phyloP scores from a whole-genome alignment of 30 jellyfish, hydroid and myxozoan genomes.

The Mastigias papua region DNA sequence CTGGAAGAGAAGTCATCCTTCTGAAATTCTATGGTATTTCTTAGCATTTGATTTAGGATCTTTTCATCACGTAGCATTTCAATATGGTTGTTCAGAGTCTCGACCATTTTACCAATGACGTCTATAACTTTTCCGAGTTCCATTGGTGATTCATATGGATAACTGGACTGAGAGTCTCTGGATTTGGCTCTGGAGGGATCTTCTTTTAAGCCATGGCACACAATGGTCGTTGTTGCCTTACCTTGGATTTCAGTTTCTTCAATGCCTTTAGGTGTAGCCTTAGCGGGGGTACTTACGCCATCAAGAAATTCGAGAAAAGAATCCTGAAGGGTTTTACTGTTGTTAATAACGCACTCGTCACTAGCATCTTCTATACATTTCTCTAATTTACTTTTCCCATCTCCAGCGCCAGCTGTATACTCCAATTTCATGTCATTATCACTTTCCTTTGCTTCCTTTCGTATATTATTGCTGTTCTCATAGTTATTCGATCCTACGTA shows the following conservation, averaged over 20 bases:
- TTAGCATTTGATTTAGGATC: background rate
- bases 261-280: background rate
- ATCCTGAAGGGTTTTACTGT: background rate
- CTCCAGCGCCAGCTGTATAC: too few relatives aligned
- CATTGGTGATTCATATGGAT: background rate
- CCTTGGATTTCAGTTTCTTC: background rate
- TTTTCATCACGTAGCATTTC: slow-evolving; percentile 3
- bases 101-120: background rate
- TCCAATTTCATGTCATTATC: too few relatives aligned
- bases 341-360: background rate
- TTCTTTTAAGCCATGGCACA: background rate
- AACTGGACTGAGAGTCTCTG: background rate
- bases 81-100: background rate
- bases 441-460: too few relatives aligned
- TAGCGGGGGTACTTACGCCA: background rate
- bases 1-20: background rate
- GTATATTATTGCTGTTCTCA: too few relatives aligned
- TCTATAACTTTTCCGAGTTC: background rate
- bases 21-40: background rate
- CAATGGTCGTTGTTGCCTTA: background rate
- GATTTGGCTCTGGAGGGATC: background rate
- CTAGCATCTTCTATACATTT: background rate
- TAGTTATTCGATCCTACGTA: too few relatives aligned
- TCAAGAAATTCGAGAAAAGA: background rate
- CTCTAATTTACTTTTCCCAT: background rate